Evolutionary conservation across 2,888 invertebrate species (phyloP), one percentile per base, ranked within the genome.

Genomic region (Synanthedon andrenaeformis): DNA sequence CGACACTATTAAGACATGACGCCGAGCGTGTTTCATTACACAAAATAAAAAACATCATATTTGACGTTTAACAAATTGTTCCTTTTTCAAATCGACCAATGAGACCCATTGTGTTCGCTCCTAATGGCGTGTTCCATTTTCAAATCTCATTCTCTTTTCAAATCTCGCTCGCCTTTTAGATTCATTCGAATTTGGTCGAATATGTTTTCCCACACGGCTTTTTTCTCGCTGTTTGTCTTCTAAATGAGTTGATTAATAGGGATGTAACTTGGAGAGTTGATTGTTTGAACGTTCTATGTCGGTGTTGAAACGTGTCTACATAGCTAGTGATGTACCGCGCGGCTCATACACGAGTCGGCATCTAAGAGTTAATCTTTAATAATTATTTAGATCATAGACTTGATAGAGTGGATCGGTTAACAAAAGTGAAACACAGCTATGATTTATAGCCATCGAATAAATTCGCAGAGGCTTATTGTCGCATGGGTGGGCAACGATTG

Each of bases 61-160:
- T 85, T 86, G 87, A 86, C 87, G 86, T 86, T 84, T 86, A 87
- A 87, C 87, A 87, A 87, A 87, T 87, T 85, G 86, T 86, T 86
- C 85, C 85, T 85, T 87, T 87, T 87, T 87, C 79, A 87, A 85
- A 87, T 87, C 85, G 77, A 84, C 87, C 86, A 86, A 87, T 86
- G 87, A 83, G 83, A 83, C 85, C 35, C 71, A 85, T 86, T 87
- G 86, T 86, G 80, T 81, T 82, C 83, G 72, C 68, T 84, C 79
- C 82, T 87, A 86, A 86, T 85, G 84, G 86, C 83, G 80, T 80
- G 85, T 82, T 86, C 87, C 83, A 85, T 87, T 87, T 87, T 82
- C 80, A 82, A 86, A 86, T 85, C 83, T 85, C 82, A 85, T 84
- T 86, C 86, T 86, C 87, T 85, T 85, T 85, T 80, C 84, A 84